Base-by-base conservation (phyloP, 1,140 invertebrate genomes). In the Atta texana region DNA sequence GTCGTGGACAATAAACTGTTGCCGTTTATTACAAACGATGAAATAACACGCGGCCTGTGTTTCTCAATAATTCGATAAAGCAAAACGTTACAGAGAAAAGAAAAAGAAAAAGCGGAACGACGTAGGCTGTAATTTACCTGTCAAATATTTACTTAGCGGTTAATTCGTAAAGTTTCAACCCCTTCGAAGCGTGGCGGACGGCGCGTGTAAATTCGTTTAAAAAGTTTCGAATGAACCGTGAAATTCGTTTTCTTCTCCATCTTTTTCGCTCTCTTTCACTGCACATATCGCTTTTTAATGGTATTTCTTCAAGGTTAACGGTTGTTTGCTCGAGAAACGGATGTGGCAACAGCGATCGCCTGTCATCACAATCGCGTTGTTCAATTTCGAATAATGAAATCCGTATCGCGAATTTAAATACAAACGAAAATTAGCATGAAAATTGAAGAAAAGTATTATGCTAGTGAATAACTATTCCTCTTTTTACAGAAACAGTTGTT, bases 211-310 rank as follows among this genome's bases (percentile, higher is more conserved):
- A 86, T 88, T 31, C 86, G 77, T 72, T 74, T 90, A 87, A 91
- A 92, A 92, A 90, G 92, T 91, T 92, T 92, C 92, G 89, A 93
- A 93, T 92, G 90, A 91, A 92, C 88, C 93, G 87, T 93, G 91
- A 93, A 93, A 93, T 92, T 93, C 76, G 81, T 85, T 91, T 89
- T 75, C 84, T 68, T 63, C 86, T 77, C 85, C 75, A 75, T 89
- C 74, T 68, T n/a, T 21, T 34, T 90, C 85, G 89, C 66, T 68
- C 81, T 76, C 87, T 77, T 89, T 89, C 85, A 63, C 34, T 59
- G 55, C 59, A n/a, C 55, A n/a, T 59, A 78, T 77, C 77, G 74
- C 84, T 78, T 86, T 92, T 87, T 87, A 90, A 89, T 88, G 75
- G 63, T 77, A 81, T 89, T 89, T 90, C 88, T 90, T 86, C 74